Base-by-base conservation (phyloP, 2,797 vertebrate genomes). In the Sarcophilus harrisii region DNA sequence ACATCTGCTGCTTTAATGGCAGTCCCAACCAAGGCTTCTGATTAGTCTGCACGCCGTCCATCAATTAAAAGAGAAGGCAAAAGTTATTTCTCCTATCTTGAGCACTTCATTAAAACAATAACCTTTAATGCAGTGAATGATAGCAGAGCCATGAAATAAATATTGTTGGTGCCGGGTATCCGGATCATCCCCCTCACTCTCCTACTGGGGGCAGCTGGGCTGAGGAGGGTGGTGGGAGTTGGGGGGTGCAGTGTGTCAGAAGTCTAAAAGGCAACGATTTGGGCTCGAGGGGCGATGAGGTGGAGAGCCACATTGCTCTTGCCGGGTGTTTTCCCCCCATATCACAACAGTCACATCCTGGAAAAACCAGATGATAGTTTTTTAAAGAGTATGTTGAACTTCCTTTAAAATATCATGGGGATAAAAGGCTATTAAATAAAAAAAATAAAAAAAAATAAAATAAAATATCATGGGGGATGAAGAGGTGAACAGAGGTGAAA, bases 1-100 rank as follows among this genome's bases (percentile, higher is more conserved):
- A 98, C 97, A 98, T 97, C 95, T 97, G 97, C 97, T 98, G 94
- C 97, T 97, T 98, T 98, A 98, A 98, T 98, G 98, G 98, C 94
- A 95, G 95, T 95, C 96, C 97, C 93, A 94, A 96, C 96, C 97
- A 97, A 97, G 97, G 95, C 96, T 98, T 98, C 97, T 98, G 98
- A 98, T 98, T 98, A 98, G 98, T 98, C 98, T 98, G 97, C 98
- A 97, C 94, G 97, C 97, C 97, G 97, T 98, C 98, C 97, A 97
- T 98, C 98, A 98, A 97, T 98, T 98, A 98, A 96, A 98, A 98
- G 90, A 98, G 97, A 98, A 98, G 96, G 97, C 58, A 98, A 91
- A 98, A 97, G 95, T 98, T 98, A 98, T 98, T 98, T 98, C 96
- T 97, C 97, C 92, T 96, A 95, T 93, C 90, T 27, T 95, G 92